These are phyloP conservation scores for Etia nguti DNA, from an alignment of 2,113 vertebrate species.

Conservation along the genomic window DNA sequence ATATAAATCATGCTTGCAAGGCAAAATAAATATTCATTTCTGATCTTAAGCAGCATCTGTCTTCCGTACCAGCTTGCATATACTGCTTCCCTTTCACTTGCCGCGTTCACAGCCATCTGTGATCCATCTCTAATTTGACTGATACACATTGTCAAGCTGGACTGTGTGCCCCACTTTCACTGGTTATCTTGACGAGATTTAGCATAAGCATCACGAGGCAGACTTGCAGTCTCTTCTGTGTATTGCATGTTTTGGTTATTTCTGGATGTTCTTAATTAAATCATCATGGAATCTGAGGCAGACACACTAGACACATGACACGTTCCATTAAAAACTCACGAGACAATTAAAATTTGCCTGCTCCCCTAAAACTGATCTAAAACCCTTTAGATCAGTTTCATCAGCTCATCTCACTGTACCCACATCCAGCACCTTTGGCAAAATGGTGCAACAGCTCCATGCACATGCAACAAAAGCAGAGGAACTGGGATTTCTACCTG, in stretches of 20 bases:
- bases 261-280: background rate
- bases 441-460: background rate
- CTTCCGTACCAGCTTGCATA: background rate
- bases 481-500: background rate
- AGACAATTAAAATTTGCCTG: background rate
- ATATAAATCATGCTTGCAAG: background rate
- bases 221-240: background rate
- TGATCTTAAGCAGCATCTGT: conserved; percentile 1
- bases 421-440: background rate
- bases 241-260: background rate
- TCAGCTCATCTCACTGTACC: background rate
- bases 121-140: background rate
- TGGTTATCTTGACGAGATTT: background rate
- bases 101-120: background rate
- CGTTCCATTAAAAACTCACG: background rate
- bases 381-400: background rate
- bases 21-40: conserved; percentile 14
- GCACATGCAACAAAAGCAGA: background rate
- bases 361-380: background rate
- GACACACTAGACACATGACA: background rate
- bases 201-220: background rate
- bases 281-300: background rate
- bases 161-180: background rate
- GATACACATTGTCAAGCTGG: background rate
- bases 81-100: background rate